Base-by-base conservation (phyloP, 2,113 vertebrate species). In the Struthidea cinerea region DNA sequence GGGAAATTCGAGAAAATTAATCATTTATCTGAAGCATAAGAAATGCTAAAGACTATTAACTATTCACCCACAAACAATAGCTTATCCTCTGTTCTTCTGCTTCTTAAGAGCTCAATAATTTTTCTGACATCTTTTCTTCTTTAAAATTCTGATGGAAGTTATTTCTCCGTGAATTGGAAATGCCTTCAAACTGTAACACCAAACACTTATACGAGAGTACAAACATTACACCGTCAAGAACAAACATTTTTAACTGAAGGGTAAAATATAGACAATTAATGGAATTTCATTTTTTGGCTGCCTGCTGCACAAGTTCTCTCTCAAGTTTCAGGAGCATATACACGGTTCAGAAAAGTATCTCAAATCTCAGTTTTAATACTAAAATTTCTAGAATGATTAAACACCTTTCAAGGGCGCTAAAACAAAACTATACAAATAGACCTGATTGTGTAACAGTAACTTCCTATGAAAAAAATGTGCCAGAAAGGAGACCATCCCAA, bases 1-100 rank as follows among this genome's bases (percentile, higher is more conserved):
- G 89, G 84, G 93, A 94, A 94, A 94, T 87, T 84, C 7, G 28
- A 89, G 74, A 88, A 94, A 93, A 93, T 90, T 71, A 95, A 94
- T 95, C 47, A 87, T 96, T 93, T 86, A 91, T 89, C 74, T 85
- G 84, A 93, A 91, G 57, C n/a, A 63, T 52, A 92, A 67, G 86
- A 90, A 90, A 81, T 28, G 24, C 59, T 95, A n/a, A 94, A 88
- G 59, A 88, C 88, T 50, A 74, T 86, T 90, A 95, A 81, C 65
- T 78, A 57, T 96, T 94, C 63, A 94, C 21, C 3, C 57, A 91
- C 57, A 89, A 95, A 95, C 77, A 95, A 89, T 4, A 83, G 79
- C 49, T 79, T 55, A 81, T 46, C 44, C 65, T 84, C 28, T 14
- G 49, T 56, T 73, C 47, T 70, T 78, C 47, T 49, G 35, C 70